Base-by-base conservation (phyloP, 1,140 invertebrate species). In the Philopotamus ludificatus region DNA sequence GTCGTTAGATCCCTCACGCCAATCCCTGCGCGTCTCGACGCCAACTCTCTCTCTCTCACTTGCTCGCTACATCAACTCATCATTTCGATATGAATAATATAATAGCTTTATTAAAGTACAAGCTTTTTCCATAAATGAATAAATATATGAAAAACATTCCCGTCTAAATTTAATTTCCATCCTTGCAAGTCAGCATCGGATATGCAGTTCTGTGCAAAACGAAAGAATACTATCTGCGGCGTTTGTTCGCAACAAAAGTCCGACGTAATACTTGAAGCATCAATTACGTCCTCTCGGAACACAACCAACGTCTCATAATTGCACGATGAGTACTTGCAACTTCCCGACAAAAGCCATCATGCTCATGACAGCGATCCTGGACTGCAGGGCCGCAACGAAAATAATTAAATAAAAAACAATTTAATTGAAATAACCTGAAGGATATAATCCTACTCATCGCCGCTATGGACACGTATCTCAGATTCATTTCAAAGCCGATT, bases 271-370 rank as follows among this genome's bases (percentile, higher is more conserved):
- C 28, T 57, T 57, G 54, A 57, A 57, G 54, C 54, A 57, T 57
- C 54, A 57, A 57, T 57, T 57, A 57, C 34, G 54, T 41, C 23
- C 34, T 57, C 34, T 57, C 54, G 42, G 54, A 15, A 34, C 12
- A 20, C 4, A 50, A 18, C 15, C 47, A 8, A 12, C 9, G 54
- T 57, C 21, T 34, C 34, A 57, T 57, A 57, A 57, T 57, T 57
- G 54, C 54, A 57, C 20, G 20, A 21, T 15, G 50, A 22, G 23
- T 53, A 53, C 22, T 50, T 25, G 28, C 54, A 39, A 57, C 54
- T 57, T 39, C 28, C 54, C 54, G 28, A 57, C 54, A 57, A 57
- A 57, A 57, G 54, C 54, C 23, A 41, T 57, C 54, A 57, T 57
- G 18, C 54, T 39, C 54, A 23, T 20, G 9, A 1, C 53, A n/a